Evolutionary conservation across 1,140 invertebrate species (phyloP).

Genomic region (Euwallacea similis): DNA sequence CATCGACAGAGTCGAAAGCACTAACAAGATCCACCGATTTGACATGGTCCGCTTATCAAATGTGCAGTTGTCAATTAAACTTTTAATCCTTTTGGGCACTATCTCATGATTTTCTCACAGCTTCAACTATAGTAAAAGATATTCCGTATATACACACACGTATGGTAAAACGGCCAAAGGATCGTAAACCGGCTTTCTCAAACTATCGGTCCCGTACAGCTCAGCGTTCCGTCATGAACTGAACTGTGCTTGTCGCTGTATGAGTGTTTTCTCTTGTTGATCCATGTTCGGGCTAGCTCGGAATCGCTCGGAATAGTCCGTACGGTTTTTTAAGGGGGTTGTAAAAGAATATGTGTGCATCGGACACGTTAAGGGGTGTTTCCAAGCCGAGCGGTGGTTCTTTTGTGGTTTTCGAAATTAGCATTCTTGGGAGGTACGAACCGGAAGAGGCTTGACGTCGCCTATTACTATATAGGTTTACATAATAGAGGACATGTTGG

Average conservation of each 20-base stretch:
- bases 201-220: no score
- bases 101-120: not conserved
- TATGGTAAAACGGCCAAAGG: no score
- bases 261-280: constrained; percentile 33
- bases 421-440: constrained; percentile 34
- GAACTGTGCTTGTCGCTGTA: no score
- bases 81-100: no score
- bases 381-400: constrained; percentile 30
- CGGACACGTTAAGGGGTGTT: constrained; percentile 38
- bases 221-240: no score
- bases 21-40: constrained; percentile 24
- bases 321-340: constrained; percentile 37
- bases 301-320: constrained; percentile 28
- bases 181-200: no score
- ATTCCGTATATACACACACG: no score
- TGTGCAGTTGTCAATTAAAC: not conserved
- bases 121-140: constrained; percentile 1
- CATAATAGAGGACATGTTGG: constrained; percentile 15
- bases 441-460: constrained; percentile 23
- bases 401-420: constrained; percentile 35
- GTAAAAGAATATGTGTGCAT: constrained; percentile 40
- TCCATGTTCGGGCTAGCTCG: constrained; percentile 33
- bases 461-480: constrained; percentile 26
- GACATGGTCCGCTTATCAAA: not conserved
- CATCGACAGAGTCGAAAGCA: constrained; percentile 43